Conservation (phyloP, 2,113 vertebrate genomes). For the Heterocephalus glaber region DNA sequence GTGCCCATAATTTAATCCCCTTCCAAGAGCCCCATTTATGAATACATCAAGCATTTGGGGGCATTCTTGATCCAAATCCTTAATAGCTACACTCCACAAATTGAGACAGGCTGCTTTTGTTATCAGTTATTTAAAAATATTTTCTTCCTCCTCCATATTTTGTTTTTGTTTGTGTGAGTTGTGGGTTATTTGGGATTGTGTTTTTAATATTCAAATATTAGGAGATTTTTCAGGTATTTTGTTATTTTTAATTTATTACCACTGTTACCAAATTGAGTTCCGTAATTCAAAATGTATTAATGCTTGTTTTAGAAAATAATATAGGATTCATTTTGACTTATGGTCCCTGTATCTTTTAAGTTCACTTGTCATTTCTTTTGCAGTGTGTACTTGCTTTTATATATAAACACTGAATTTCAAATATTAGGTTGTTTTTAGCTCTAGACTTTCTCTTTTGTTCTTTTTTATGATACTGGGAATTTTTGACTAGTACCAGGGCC, state of each 20-base stretch:
- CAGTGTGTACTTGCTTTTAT: background rate
- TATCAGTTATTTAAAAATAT: background rate
- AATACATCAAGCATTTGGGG: background rate
- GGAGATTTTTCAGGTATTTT: background rate
- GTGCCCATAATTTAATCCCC: background rate
- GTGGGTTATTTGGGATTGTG: background rate
- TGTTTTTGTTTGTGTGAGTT: background rate
- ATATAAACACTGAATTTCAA: background rate
- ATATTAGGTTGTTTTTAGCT: background rate
- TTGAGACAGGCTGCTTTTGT: background rate
- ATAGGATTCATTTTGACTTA: background rate
- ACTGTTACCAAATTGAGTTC: background rate
- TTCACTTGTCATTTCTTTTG: background rate
- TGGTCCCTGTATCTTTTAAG: background rate
- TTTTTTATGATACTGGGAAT: background rate
- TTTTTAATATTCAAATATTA: constrained; percentile 14
- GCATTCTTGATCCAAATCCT: background rate
- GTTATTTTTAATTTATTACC: background rate
- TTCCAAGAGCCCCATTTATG: background rate
- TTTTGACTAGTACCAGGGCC: background rate
- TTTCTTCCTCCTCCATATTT: background rate
- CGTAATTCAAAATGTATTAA: background rate
- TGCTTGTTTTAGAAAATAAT: background rate
- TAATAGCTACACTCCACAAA: background rate
- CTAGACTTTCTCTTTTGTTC: background rate